Conservation (phyloP, 2,888 invertebrate genomes). For the Pollenia griseotomentosa region DNA sequence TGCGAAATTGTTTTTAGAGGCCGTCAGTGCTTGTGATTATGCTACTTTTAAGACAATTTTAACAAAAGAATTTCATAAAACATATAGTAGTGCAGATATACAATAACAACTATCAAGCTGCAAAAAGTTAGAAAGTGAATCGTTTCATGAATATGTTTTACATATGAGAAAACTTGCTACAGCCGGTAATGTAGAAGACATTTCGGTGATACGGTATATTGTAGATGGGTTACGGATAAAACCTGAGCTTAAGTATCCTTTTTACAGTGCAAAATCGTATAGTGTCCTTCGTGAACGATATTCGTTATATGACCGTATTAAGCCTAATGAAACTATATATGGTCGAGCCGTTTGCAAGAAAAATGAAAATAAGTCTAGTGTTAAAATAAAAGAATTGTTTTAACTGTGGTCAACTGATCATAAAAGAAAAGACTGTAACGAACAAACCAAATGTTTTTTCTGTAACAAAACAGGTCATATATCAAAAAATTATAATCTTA, state of each 20-base stretch:
- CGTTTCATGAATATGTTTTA: slow-evolving; percentile 51
- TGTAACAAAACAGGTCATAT: slow-evolving; percentile 44
- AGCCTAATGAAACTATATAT: not conserved
- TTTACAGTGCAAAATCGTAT: slow-evolving; percentile 36
- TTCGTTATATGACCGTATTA: slow-evolving; percentile 15
- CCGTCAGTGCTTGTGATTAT: slow-evolving; percentile 31
- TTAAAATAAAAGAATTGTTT: slow-evolving; percentile 29
- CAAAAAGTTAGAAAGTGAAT: slow-evolving; percentile 34
- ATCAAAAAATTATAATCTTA: slow-evolving; percentile 27
- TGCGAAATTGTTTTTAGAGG: slow-evolving; percentile 46
- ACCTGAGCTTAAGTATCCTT: slow-evolving; percentile 32
- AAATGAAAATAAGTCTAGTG: slow-evolving; percentile 6
- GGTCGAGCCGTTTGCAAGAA: not conserved
- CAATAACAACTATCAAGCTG: not conserved
- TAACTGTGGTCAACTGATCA: slow-evolving; percentile 45
- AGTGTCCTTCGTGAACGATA: slow-evolving; percentile 36
- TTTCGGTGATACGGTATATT: slow-evolving; percentile 37
- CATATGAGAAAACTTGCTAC: slow-evolving; percentile 54
- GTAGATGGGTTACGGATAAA: slow-evolving; percentile 32
- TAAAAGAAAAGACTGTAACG: slow-evolving; percentile 39
- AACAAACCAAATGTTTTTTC: slow-evolving; percentile 33
- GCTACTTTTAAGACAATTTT: too few species aligned
- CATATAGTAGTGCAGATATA: too few species aligned
- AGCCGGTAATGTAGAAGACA: slow-evolving; percentile 32
- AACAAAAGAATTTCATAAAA: too few species aligned